A percentile compares a stretch with the other conserved stretches of the same genome.
Conservation (phyloP, 2,113 vertebrate genomes). For the Gambusia holbrooki region DNA sequence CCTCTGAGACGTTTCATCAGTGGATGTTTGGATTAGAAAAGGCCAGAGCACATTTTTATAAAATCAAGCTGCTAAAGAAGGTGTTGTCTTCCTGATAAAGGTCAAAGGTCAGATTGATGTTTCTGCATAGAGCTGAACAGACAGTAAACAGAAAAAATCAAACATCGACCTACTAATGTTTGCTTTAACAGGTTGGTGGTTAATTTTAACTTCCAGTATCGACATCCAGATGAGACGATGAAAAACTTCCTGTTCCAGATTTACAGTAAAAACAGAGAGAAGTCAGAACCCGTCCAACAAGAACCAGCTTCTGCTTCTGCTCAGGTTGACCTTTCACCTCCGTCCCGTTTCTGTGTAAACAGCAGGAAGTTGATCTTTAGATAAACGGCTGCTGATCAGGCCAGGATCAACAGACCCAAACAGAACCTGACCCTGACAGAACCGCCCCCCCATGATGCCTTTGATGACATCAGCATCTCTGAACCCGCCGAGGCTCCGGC, state of each 20-base stretch:
- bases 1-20: background rate
- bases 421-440: too few relatives aligned
- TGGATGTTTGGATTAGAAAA: background rate
- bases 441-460: too few relatives aligned
- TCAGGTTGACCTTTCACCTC: background rate
- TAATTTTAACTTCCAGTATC: too few relatives aligned
- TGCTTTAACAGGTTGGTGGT: too few relatives aligned
- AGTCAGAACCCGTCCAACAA: background rate
- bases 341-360: background rate
- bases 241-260: background rate
- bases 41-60: background rate
- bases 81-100: background rate
- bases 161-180: too few relatives aligned
- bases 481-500: too few relatives aligned
- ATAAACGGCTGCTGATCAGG: background rate
- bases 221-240: background rate
- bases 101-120: background rate
- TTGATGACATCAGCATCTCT: too few relatives aligned
- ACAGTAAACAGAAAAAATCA: background rate
- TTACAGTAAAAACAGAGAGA: background rate
- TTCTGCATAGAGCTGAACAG: too few relatives aligned
- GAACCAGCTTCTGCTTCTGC: background rate
- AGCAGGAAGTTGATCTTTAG: constrained; percentile 1
- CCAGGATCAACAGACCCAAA: background rate
- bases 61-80: background rate